These are phyloP conservation scores for Mythimna pallens DNA, from an alignment of 2,888 invertebrate species.

Conservation along the genomic window DNA sequence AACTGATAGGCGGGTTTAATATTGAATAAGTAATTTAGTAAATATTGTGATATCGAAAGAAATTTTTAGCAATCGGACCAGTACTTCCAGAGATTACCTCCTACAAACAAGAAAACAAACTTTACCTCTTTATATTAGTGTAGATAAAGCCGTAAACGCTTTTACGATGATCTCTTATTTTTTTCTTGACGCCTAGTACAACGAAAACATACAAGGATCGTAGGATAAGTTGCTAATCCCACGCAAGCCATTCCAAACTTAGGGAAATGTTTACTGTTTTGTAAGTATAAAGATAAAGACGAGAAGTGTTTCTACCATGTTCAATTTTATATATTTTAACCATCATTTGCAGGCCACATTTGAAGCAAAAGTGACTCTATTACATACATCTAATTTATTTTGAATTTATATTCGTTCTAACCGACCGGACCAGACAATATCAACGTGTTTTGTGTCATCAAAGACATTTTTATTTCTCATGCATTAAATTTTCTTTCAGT, in stretches of 20 bases:
- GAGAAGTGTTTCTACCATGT: conserved; percentile 4
- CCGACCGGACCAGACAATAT: not conserved
- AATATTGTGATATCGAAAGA: no score
- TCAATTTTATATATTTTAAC: conserved; percentile 37
- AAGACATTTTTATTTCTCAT: not conserved
- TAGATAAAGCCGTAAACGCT: conserved; percentile 28
- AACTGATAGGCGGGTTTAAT: no score
- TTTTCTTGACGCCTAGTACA: conserved; percentile 23
- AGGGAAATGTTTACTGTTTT: conserved; percentile 41
- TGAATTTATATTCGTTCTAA: not conserved
- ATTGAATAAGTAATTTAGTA: no score
- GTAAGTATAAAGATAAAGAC: conserved; percentile 26
- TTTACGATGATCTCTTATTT: conserved; percentile 47
- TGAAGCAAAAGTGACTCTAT: not conserved
- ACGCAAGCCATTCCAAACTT: conserved; percentile 40
- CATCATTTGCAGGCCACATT: not conserved
- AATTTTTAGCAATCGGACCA: no score
- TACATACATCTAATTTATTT: not conserved
- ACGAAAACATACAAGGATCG: conserved; percentile 50
- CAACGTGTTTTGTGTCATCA: not conserved
- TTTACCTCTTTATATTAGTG: no score
- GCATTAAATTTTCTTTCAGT: not conserved
- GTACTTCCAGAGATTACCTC: no score
- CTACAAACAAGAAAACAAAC: no score
- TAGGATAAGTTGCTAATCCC: conserved; percentile 52